Evolutionary conservation across 2,888 invertebrate genomes (phyloP).

Genomic region (Zeuzera pyrina): DNA sequence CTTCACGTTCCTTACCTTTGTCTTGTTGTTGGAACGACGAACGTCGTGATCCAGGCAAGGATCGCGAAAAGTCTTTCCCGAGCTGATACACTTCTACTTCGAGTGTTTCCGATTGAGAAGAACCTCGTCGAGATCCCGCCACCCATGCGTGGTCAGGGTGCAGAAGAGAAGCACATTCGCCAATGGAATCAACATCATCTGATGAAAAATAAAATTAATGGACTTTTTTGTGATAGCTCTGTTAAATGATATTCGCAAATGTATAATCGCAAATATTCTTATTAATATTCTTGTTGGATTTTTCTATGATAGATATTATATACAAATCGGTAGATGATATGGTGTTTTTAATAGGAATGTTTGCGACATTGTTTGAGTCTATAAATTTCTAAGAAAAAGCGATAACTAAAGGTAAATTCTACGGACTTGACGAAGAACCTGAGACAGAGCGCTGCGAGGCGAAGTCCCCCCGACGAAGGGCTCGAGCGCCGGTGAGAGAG

Average conservation of each 20-base stretch:
- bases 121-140: conserved; percentile 84
- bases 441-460: conserved; percentile 83
- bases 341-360: too few species aligned
- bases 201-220: too few species aligned
- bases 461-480: conserved; percentile 80
- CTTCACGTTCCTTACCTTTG: too few species aligned
- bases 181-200: conserved; percentile 83
- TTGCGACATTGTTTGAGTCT: too few species aligned
- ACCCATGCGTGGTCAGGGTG: conserved; percentile 91
- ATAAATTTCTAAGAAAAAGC: too few species aligned
- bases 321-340: too few species aligned
- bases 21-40: conserved; percentile 86
- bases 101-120: conserved; percentile 90
- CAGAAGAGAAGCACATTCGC: conserved; percentile 81
- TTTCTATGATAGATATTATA: too few species aligned
- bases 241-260: too few species aligned
- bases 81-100: conserved; percentile 90
- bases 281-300: too few species aligned
- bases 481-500: conserved; percentile 79
- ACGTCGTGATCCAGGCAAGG: conserved; percentile 86
- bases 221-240: too few species aligned
- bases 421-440: conserved; percentile 38
- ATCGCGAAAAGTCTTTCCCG: conserved; percentile 88
- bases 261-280: too few species aligned
- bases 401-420: conserved; percentile 2